Conservation (phyloP, 2,888 invertebrate genomes). For the Sphecodes monilicornis region DNA sequence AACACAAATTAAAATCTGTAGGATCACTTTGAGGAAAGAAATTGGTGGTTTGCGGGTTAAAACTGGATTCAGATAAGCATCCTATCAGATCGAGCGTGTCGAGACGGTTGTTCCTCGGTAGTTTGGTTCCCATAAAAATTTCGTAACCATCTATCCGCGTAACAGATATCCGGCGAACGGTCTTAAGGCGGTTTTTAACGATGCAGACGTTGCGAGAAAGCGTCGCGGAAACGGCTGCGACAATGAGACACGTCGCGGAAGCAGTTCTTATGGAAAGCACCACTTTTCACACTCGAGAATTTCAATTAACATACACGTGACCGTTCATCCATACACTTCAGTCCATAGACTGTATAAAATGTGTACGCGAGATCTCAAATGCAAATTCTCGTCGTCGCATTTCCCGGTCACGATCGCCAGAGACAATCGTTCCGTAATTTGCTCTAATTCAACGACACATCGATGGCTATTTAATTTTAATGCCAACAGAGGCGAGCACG, state of each 20-base stretch:
- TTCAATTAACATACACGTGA: slow-evolving; percentile 55
- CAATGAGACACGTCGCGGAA: slow-evolving; percentile 59
- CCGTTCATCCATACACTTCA: not conserved
- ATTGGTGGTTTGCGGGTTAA: not conserved
- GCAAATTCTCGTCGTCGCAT: not conserved
- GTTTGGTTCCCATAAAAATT: slow-evolving; percentile 6
- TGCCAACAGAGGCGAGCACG: not conserved
- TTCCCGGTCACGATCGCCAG: not conserved
- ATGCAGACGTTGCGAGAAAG: slow-evolving; percentile 68
- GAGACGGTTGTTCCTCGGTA: not conserved
- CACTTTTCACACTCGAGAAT: slow-evolving; percentile 53
- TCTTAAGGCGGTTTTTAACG: slow-evolving; percentile 21
- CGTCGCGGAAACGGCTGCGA: slow-evolving; percentile 53
- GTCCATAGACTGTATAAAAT: not conserved
- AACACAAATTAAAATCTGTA: not conserved
- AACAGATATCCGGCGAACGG: not conserved
- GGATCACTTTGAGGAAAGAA: not conserved
- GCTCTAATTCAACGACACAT: not conserved
- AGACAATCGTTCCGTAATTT: not conserved
- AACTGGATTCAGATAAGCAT: not conserved
- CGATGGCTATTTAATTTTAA: not conserved
- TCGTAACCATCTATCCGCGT: slow-evolving; percentile 8
- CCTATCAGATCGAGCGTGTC: not conserved
- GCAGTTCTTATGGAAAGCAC: slow-evolving; percentile 43
- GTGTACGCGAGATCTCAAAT: not conserved